Base-by-base conservation (phyloP, 2,797 vertebrate species). In the Notamacropus eugenii region DNA sequence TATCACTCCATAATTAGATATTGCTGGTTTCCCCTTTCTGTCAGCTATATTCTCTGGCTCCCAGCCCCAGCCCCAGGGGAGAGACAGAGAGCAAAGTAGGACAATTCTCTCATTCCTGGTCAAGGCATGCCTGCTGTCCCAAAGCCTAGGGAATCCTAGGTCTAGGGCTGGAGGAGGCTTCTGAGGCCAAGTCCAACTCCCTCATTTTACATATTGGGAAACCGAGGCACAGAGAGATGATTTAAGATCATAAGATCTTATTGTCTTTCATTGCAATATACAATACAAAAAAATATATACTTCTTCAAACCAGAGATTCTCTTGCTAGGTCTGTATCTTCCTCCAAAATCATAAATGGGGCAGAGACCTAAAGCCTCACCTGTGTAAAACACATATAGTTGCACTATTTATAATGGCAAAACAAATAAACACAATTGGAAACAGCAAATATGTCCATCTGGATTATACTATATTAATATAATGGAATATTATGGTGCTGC, bases 51-150 rank as follows among this genome's bases (percentile, higher is more conserved):
- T 74, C 40, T 74, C 34, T 74, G 62, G n/a, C 14, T 14, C 62
- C 62, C 62, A n/a, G 2, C 0, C 0, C 0, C 22, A 0, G 14
- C 40, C 1, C 0, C 3, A 0, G 0, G 19, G 28, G 67, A 28
- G 55, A 52, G 10, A 54, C 91, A 0, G 14, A 27, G 28, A 40
- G 13, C 4, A 34, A 67, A 16, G 13, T n/a, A 14, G 62, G 34
- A 74, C 62, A 74, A 40, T 74, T 40, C 34, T 67, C 13, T 13
- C 34, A 14, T 67, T 67, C 8, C 62, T n/a, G 31, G 58, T 12
- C 57, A 58, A 58, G 57, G 8, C 57, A 3, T 31, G 58, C 5
- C 28, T 28, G 58, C 58, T 62, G 29, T 62, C 4, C 62, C 62
- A 74, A 74, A 34, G 16, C 1, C 6, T 6, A 40, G n/a, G 62